These are phyloP conservation scores for Geopemphigus sp. DNA, from an alignment of 1,140 invertebrate genomes.

Conservation along the genomic window DNA sequence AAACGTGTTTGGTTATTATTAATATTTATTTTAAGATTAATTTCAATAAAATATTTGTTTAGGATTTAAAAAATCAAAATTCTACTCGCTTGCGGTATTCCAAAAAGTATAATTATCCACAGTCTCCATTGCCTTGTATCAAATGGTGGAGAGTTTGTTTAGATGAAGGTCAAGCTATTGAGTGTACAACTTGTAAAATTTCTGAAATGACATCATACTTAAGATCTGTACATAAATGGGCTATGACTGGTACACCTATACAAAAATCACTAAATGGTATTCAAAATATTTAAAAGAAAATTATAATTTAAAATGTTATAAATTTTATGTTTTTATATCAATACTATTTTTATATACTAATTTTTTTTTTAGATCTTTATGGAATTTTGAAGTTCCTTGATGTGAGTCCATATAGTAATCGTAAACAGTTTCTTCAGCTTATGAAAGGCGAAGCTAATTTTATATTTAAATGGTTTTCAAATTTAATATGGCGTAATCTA, in stretches of 20 bases:
- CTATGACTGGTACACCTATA: constrained; percentile 75
- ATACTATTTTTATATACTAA: not conserved
- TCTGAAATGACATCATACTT: constrained; percentile 65
- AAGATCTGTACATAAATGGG: constrained; percentile 68
- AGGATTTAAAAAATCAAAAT: constrained; percentile 41
- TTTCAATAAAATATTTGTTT: not conserved
- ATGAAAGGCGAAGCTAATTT: constrained; percentile 55
- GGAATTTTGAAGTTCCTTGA: constrained; percentile 70
- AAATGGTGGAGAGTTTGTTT: constrained; percentile 77
- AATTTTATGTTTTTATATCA: no score
- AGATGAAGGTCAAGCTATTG: constrained; percentile 83
- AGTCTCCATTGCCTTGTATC: constrained; percentile 65
- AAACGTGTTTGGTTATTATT: not conserved
- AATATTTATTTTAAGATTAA: not conserved
- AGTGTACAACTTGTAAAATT: constrained; percentile 59
- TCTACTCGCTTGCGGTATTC: constrained; percentile 57
- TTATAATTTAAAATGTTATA: no score
- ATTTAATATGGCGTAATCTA: constrained; percentile 68
- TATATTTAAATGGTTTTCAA: constrained; percentile 41
- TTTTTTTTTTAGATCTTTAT: constrained; percentile 63
- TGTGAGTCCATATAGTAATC: constrained; percentile 59
- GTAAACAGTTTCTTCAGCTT: constrained; percentile 3
- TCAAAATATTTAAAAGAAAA: not conserved
- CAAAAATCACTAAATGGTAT: constrained; percentile 64
- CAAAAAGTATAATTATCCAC: constrained; percentile 63